Evolutionary conservation across 2,113 vertebrate species (phyloP).

Genomic region (Pionites leucogaster): DNA sequence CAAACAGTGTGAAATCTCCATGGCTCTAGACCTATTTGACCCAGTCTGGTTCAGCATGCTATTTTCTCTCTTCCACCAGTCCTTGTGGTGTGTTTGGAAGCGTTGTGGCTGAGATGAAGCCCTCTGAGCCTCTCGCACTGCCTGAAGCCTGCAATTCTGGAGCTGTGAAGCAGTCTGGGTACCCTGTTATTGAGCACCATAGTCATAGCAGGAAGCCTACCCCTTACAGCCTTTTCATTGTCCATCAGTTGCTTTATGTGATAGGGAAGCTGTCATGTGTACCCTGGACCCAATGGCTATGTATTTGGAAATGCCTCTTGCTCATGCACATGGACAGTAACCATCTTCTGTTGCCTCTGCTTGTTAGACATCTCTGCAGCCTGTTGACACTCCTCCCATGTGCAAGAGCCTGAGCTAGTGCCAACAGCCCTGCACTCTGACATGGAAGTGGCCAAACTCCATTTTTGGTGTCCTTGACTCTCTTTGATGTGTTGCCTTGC

Average conservation of each 20-base stretch:
- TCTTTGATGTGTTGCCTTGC: constrained; percentile 15
- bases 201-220: background rate
- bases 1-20: background rate
- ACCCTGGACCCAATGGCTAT: background rate
- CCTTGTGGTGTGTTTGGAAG: background rate
- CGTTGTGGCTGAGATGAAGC: background rate
- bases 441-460: background rate
- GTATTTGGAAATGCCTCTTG: background rate
- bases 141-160: background rate
- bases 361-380: background rate
- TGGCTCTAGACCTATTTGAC: background rate
- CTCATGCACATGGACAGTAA: background rate
- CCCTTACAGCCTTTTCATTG: background rate
- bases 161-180: background rate
- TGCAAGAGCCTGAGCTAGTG: background rate
- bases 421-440: constrained; percentile 36
- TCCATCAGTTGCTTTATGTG: background rate
- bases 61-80: background rate
- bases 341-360: background rate
- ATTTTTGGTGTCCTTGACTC: constrained; percentile 6
- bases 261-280: accelerated
- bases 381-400: accelerated
- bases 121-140: background rate
- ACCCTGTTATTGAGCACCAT: background rate
- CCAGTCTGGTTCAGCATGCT: background rate